Conservation (phyloP, 2,113 vertebrate genomes). For the Misgurnus mizolepis region DNA sequence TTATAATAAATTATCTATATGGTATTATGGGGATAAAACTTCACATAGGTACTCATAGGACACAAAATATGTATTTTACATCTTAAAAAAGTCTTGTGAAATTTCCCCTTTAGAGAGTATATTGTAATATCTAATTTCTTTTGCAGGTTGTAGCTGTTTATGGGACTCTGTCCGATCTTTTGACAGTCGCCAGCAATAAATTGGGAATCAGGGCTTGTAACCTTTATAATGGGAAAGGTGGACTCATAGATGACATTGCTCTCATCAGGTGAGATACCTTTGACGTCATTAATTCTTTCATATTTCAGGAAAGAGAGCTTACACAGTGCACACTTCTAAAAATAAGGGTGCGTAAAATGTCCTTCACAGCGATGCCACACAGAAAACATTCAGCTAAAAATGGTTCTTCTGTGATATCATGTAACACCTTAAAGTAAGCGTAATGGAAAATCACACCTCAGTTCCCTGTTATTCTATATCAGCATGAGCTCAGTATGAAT, state of each 20-base stretch:
- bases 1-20: no score
- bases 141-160: slow-evolving; percentile 93
- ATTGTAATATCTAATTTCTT: neutral
- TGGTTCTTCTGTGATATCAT: no score
- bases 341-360: no score
- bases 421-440: no score
- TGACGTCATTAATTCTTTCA: neutral
- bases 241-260: slow-evolving; percentile 93
- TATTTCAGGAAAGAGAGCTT: neutral
- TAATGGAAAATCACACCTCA: neutral
- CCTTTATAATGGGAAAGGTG: slow-evolving; percentile 93
- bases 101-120: no score
- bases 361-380: no score
- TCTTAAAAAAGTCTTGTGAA: no score
- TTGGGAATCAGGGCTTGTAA: slow-evolving; percentile 90
- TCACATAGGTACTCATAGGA: no score
- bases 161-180: slow-evolving; percentile 88
- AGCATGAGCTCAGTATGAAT: neutral
- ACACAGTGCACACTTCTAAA: neutral
- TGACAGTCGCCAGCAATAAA: slow-evolving; percentile 93
- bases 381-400: no score
- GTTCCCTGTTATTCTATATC: neutral
- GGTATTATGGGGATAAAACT: no score
- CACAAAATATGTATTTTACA: no score
- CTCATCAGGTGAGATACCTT: slow-evolving; percentile 82